These are phyloP conservation scores for Atta cephalotes DNA, from an alignment of 1,140 invertebrate genomes.

Conservation along the genomic window DNA sequence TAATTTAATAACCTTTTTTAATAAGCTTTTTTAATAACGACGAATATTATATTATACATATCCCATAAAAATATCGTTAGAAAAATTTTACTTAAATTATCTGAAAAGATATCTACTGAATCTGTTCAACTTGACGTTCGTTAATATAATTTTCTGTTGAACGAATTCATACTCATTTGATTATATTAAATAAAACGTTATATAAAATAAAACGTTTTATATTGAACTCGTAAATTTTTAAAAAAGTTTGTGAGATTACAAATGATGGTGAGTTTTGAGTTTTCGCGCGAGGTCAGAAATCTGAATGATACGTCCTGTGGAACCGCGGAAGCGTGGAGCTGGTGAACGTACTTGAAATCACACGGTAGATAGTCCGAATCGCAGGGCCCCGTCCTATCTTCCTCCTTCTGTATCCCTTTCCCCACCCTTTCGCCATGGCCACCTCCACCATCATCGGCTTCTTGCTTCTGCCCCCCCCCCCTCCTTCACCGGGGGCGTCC, in stretches of 20 bases:
- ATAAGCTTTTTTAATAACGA: neutral
- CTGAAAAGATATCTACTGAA: neutral
- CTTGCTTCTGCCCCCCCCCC: slow-evolving; percentile 51
- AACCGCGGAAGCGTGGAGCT: slow-evolving; percentile 69
- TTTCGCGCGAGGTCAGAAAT: slow-evolving; percentile 55
- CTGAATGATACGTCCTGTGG: slow-evolving; percentile 55
- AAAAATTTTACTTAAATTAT: neutral
- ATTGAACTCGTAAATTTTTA: neutral
- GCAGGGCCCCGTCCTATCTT: slow-evolving; percentile 53
- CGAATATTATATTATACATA: neutral
- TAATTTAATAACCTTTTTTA: no score
- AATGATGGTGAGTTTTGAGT: slow-evolving; percentile 13
- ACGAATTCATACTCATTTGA: no score
- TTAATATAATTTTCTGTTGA: neutral
- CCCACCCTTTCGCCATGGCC: slow-evolving; percentile 42
- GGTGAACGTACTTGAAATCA: slow-evolving; percentile 77
- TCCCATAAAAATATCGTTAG: slow-evolving; percentile 7
- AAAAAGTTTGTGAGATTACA: neutral
- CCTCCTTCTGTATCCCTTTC: slow-evolving; percentile 58
- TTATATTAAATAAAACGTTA: neutral
- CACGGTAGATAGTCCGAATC: slow-evolving; percentile 71
- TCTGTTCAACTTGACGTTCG: neutral
- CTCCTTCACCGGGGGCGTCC: slow-evolving; percentile 67
- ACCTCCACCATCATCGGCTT: slow-evolving; percentile 54
- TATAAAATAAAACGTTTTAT: no score